phyloP scores from a whole-genome alignment of 2,797 vertebrate genomes.

The Macropus fuliginosus region DNA sequence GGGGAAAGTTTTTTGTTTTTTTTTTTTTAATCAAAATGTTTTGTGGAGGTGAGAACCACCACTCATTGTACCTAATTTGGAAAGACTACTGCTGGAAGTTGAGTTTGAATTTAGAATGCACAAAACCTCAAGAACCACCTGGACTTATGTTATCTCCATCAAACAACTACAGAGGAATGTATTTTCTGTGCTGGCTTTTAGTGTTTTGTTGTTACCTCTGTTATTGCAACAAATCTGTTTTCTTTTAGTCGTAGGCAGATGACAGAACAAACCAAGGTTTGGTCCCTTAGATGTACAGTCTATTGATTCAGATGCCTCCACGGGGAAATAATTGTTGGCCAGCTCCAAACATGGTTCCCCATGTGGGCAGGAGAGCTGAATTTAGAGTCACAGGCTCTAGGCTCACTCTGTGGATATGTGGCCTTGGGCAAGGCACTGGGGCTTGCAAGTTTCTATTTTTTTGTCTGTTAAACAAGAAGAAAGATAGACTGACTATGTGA shows the following conservation, averaged over 20 bases:
- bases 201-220: neutral
- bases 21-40: constrained; percentile 16
- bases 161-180: neutral
- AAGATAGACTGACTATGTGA: neutral
- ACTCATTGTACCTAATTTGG: neutral
- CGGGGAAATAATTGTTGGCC: neutral
- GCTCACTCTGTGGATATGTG: neutral
- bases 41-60: neutral
- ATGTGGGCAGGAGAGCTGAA: neutral
- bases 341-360: neutral
- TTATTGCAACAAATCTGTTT: neutral
- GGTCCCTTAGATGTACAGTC: neutral
- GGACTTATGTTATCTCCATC: neutral
- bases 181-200: neutral
- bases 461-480: neutral
- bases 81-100: neutral
- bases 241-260: neutral
- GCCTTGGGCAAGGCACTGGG: neutral
- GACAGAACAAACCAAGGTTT: neutral
- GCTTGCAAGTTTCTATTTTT: neutral
- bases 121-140: constrained; percentile 14
- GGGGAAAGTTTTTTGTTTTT: neutral
- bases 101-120: neutral
- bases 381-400: neutral
- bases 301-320: neutral